Evolutionary conservation across 2,113 vertebrate genomes (phyloP).

Genomic region (Ageneiosus marmoratus): DNA sequence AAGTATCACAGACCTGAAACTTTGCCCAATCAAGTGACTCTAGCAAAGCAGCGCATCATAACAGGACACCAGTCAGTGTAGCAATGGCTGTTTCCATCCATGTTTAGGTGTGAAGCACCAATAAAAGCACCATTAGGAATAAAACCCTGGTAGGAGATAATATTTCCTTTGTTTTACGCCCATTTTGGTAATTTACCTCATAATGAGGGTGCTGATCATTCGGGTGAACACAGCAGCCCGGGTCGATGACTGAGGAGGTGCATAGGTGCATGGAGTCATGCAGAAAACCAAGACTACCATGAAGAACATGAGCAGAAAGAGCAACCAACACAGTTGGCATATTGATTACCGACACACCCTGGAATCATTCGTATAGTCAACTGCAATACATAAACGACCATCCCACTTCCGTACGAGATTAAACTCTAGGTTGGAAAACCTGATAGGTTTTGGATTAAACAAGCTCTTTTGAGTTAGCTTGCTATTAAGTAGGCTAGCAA

Average conservation of each 20-base stretch:
- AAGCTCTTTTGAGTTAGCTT: not conserved
- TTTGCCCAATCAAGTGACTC: constrained; percentile 11
- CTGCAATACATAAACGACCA: not conserved
- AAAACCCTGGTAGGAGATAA: constrained; percentile 59
- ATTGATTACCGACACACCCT: not conserved
- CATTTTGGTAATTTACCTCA: constrained; percentile 3
- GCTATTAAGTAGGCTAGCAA: not conserved
- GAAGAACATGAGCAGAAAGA: constrained; percentile 59
- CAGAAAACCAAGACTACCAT: constrained; percentile 49
- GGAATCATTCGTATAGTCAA: not conserved
- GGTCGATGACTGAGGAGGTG: constrained; percentile 57
- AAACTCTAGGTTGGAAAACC: not conserved
- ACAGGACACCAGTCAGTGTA: constrained; percentile 18
- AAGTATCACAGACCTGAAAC: not conserved
- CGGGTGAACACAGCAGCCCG: not conserved
- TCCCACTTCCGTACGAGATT: not conserved
- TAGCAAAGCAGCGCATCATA: constrained; percentile 2
- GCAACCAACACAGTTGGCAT: not conserved
- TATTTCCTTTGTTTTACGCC: not conserved
- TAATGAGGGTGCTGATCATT: not conserved
- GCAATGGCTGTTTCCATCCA: constrained; percentile 56
- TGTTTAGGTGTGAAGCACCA: constrained; percentile 69
- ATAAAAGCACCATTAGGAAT: constrained; percentile 75
- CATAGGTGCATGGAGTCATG: constrained; percentile 56
- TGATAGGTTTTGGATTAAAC: not conserved